These are phyloP conservation scores for Agrotis puta DNA, from an alignment of 2,888 invertebrate species.

Conservation along the genomic window DNA sequence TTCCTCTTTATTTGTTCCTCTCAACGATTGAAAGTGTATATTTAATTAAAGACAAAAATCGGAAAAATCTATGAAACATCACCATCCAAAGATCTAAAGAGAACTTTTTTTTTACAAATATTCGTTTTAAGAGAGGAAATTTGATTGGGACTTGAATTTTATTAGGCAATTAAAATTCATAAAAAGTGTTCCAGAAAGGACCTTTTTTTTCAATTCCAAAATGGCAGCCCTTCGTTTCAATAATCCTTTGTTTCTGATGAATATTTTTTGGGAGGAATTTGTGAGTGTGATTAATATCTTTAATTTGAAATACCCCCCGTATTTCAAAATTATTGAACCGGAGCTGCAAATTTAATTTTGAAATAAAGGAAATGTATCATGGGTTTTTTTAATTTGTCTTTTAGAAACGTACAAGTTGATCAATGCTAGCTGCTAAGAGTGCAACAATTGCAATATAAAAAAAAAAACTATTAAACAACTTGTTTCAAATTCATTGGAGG, in stretches of 20 bases:
- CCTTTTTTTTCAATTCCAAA: slow-evolving; percentile 73
- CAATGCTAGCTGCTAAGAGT: no score
- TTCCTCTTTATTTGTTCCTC: slow-evolving; percentile 46
- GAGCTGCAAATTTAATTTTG: slow-evolving; percentile 16
- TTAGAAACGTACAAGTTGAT: background rate
- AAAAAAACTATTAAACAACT: no score
- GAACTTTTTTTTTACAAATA: slow-evolving; percentile 51
- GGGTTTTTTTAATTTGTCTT: slow-evolving; percentile 4
- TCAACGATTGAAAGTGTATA: slow-evolving; percentile 29
- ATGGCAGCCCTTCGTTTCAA: slow-evolving; percentile 65
- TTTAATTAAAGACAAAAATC: slow-evolving; percentile 45
- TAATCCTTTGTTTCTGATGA: slow-evolving; percentile 55
- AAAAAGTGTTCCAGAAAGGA: slow-evolving; percentile 65
- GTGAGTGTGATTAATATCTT: slow-evolving; percentile 58
- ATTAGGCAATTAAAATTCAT: slow-evolving; percentile 81
- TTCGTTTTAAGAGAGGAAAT: slow-evolving; percentile 63
- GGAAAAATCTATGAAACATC: slow-evolving; percentile 37
- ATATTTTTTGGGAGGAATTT: slow-evolving; percentile 33
- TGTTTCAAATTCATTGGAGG: no score
- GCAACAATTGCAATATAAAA: no score
- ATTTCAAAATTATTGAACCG: background rate
- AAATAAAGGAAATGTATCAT: slow-evolving; percentile 9
- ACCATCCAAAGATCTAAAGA: slow-evolving; percentile 23
- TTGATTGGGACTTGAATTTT: slow-evolving; percentile 79
- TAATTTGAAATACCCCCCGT: slow-evolving; percentile 41